Conservation (phyloP, 2,113 vertebrate genomes). For the Kryptolebias marmoratus region DNA sequence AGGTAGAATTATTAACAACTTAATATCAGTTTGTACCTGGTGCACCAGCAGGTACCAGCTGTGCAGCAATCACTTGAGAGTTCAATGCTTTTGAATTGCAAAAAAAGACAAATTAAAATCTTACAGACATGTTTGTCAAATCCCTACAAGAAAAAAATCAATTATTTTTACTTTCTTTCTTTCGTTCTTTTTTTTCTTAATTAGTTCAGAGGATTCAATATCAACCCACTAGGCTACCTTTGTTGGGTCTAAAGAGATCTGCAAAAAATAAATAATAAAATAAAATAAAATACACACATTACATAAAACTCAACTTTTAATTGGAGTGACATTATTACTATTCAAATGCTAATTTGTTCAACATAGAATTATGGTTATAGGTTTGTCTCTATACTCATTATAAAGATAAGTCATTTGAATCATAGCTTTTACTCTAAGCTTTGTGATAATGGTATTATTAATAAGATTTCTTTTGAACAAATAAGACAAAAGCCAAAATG, state of each 20-base stretch:
- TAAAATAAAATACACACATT: not conserved
- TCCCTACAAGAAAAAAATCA: not conserved
- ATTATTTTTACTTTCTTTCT: not conserved
- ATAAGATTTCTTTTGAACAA: not conserved
- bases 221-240: not conserved
- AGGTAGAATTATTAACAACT: not conserved
- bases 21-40: slow-evolving; percentile 8
- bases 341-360: not conserved
- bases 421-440: not conserved
- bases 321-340: not conserved
- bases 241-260: not conserved
- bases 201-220: not conserved
- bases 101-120: slow-evolving; percentile 1
- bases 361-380: not conserved
- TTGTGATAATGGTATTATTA: no score
- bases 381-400: not conserved
- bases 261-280: no score
- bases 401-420: not conserved
- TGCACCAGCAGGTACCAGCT: slow-evolving; percentile 8
- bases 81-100: slow-evolving; percentile 10
- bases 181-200: not conserved
- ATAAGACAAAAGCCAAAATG: no score
- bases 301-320: not conserved
- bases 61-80: slow-evolving; percentile 5
- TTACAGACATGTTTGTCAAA: not conserved